Evolutionary conservation across 2,888 invertebrate species (phyloP), one percentile per base, ranked within the genome.

Genomic region (Eumacrocentrus americanus): DNA sequence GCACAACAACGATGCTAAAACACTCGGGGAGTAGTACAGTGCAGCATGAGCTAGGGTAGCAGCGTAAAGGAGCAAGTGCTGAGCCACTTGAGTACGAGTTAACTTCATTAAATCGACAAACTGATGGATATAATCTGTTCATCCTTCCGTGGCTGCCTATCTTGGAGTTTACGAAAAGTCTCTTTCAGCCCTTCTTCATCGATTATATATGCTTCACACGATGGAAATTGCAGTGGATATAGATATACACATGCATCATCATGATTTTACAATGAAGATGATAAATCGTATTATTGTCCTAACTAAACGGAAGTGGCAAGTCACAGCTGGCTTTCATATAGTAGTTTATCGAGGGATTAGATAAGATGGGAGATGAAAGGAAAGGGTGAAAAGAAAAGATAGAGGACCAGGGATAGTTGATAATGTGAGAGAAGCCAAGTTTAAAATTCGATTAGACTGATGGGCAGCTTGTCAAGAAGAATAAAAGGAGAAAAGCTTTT

Each of bases 81-180:
- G 44, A 56, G 58, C 63, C 57, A 62, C 65, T 66, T 64, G 65
- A 67, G 57, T 25, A 38, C 55, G 53, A 53, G 67, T 67, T 70
- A 70, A 71, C 68, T 70, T 67, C 60, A 66, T 68, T 68, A 68
- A 70, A 68, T 62, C 63, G 55, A 40, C 29, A 29, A 29, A 29
- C 29, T 29, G 29, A 29, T 29, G 55, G 46, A 40, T 60, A 62
- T 59, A 54, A 35, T 46, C 51, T 40, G 46, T 47, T n/a, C 42
- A 42, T 35, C 29, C 51, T 58, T 40, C 42, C 51, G 25, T 35
- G 11, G 7, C 47, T 12, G 9, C 20, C 7, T 3, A 20, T 42
- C 4, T 35, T 46, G 16, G 60, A 56, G 42, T 59, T 60, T 34
- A 44, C 51, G n/a, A 37, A 18, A 4, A 40, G 40, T 25, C 29